A percentile compares a stretch with the other conserved stretches of the same genome.
Evolutionary conservation across 2,888 invertebrate genomes (phyloP).

Genomic region (Bembecia ichneumoniformis): DNA sequence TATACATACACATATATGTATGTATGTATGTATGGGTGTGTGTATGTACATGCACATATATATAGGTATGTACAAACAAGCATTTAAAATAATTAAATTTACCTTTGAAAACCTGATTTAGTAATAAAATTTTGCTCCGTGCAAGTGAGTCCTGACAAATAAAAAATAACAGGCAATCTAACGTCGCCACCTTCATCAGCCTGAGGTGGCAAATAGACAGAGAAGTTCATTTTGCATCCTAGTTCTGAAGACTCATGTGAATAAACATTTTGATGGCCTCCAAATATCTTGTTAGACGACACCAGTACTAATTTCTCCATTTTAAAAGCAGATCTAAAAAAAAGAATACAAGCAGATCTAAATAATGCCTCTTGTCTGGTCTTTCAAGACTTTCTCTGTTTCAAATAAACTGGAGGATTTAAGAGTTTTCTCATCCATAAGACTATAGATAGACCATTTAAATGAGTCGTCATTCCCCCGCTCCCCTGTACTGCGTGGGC

Average conservation of each 20-base stretch:
- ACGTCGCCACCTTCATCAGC: constrained; percentile 69
- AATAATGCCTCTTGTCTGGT: no score
- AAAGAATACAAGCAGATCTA: no score
- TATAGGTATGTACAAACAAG: no score
- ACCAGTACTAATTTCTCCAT: constrained; percentile 74
- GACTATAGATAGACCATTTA: no score
- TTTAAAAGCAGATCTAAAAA: constrained; percentile 1
- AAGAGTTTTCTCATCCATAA: no score
- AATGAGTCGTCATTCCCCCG: no score
- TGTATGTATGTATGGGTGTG: no score
- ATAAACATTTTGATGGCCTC: constrained; percentile 88
- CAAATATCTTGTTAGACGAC: constrained; percentile 81
- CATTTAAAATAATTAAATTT: constrained; percentile 5
- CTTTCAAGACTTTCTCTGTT: no score
- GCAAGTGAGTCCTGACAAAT: constrained; percentile 93
- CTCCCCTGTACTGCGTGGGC: no score
- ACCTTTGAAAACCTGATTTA: constrained; percentile 94
- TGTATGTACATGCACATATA: no score
- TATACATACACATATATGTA: no score
- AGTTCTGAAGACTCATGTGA: constrained; percentile 84
- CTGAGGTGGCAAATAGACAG: constrained; percentile 89
- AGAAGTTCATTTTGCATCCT: constrained; percentile 94
- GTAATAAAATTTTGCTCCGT: constrained; percentile 96
- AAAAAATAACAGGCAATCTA: constrained; percentile 88
- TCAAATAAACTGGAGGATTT: no score